Conservation (phyloP, 35 echinoderm and acorn worm genomes). For the Eucidaris tribuloides region DNA sequence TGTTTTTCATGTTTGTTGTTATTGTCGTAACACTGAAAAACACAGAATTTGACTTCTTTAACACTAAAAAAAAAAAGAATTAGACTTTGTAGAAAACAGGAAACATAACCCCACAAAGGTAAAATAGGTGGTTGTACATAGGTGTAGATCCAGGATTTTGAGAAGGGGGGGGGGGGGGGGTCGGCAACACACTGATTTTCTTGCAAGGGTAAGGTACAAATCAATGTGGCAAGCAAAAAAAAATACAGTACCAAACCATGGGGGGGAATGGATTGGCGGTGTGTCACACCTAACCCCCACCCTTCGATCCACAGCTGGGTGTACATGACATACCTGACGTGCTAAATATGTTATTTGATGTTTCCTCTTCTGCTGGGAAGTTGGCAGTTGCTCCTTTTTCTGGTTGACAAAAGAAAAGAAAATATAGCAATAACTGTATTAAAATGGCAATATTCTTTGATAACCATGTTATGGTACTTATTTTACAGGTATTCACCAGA, state of each 20-base stretch:
- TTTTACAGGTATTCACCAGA: no score
- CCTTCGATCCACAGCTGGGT: not conserved
- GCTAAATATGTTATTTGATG: slow-evolving; percentile 98
- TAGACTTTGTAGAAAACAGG: not conserved
- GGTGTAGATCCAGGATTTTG: no score
- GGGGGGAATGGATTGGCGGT: not conserved
- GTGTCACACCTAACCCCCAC: not conserved
- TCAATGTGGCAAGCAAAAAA: not conserved
- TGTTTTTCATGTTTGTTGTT: not conserved
- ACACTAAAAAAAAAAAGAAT: not conserved
- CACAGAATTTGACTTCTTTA: no score
- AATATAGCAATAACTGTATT: no score
- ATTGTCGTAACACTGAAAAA: no score
- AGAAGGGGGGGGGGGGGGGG: no score
- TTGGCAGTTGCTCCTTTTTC: slow-evolving; percentile 90
- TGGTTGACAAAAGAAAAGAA: slow-evolving; percentile 30
- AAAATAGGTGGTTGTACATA: no score
- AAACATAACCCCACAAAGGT: not conserved
- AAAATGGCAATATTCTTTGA: no score
- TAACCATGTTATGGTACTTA: no score
- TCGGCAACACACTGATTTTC: no score
- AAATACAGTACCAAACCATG: not conserved
- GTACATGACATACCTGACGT: slow-evolving; percentile 67
- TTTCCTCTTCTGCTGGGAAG: slow-evolving; percentile 84
- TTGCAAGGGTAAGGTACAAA: not conserved